These are phyloP conservation scores for Heliconius congener DNA, from an alignment of 1,140 invertebrate species.

Conservation along the genomic window DNA sequence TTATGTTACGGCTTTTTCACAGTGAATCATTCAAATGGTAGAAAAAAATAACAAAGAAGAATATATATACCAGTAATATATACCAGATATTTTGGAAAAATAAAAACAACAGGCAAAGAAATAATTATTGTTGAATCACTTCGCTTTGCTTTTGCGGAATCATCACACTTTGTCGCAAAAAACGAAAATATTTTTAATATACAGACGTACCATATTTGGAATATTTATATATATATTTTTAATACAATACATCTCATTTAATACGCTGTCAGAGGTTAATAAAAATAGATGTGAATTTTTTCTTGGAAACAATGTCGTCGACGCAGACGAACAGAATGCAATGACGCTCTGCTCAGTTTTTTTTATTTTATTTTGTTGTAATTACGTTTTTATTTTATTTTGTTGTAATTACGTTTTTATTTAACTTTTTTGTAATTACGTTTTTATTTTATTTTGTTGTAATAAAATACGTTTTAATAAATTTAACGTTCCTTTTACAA, in stretches of 20 bases:
- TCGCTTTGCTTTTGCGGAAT: too few relatives aligned
- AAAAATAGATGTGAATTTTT: neutral
- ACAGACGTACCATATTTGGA: neutral
- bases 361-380: neutral
- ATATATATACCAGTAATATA: too few relatives aligned
- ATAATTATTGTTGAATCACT: too few relatives aligned
- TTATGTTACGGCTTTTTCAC: too few relatives aligned
- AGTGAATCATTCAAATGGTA: too few relatives aligned
- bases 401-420: neutral
- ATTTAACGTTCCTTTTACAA: neutral
- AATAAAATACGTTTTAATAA: neutral
- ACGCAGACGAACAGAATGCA: neutral
- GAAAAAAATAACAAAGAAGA: too few relatives aligned
- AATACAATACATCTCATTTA: neutral
- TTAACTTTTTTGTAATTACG: neutral
- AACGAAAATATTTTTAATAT: neutral
- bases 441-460: neutral
- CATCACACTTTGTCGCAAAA: neutral
- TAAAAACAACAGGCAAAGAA: too few relatives aligned
- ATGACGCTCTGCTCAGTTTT: neutral
- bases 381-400: neutral
- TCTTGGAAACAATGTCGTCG: neutral
- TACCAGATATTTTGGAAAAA: too few relatives aligned
- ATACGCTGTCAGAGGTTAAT: neutral
- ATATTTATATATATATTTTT: constrained; percentile 3